These are phyloP conservation scores for Tricholauxania praeusta DNA, from an alignment of 2,888 invertebrate species.

Conservation along the genomic window DNA sequence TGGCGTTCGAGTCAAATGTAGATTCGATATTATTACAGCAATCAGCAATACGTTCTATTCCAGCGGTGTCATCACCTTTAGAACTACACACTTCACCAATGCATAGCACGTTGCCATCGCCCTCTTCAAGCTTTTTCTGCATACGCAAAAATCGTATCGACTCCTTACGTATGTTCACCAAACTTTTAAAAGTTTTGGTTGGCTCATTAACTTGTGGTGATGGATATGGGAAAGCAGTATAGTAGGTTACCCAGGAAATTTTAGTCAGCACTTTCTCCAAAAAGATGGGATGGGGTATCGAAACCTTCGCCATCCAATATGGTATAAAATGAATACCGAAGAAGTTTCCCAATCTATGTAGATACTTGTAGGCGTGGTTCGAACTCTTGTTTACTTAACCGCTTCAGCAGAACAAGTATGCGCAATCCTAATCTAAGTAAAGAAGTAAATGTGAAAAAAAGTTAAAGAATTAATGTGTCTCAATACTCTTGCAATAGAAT, in stretches of 20 bases:
- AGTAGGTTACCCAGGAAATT: conserved; percentile 96
- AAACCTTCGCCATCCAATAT: conserved; percentile 99
- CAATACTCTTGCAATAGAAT: too few species aligned
- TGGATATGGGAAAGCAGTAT: conserved; percentile 96
- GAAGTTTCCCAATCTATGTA: conserved; percentile 95
- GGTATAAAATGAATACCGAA: conserved; percentile 98
- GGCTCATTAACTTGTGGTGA: conserved; percentile 97
- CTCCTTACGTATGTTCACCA: conserved; percentile 97
- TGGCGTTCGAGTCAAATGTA: conserved; percentile 95
- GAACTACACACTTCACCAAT: conserved; percentile 44
- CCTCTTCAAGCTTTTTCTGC: conserved; percentile 59
- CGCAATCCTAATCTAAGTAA: too few species aligned
- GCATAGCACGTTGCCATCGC: conserved; percentile 55
- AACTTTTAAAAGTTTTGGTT: conserved; percentile 94
- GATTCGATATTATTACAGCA: conserved; percentile 94
- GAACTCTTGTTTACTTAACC: too few species aligned
- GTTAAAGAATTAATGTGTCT: too few species aligned
- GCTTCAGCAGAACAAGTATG: too few species aligned
- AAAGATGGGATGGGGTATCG: conserved; percentile 96
- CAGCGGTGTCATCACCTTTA: conserved; percentile 62
- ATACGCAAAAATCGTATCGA: conserved; percentile 90
- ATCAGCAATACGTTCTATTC: conserved; percentile 43
- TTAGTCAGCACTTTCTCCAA: too few species aligned
- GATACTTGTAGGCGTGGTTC: conserved; percentile 94
- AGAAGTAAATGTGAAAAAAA: too few species aligned